phyloP scores from a whole-genome alignment of 2,797 vertebrate species.

The Thalassophryne amazonica region DNA sequence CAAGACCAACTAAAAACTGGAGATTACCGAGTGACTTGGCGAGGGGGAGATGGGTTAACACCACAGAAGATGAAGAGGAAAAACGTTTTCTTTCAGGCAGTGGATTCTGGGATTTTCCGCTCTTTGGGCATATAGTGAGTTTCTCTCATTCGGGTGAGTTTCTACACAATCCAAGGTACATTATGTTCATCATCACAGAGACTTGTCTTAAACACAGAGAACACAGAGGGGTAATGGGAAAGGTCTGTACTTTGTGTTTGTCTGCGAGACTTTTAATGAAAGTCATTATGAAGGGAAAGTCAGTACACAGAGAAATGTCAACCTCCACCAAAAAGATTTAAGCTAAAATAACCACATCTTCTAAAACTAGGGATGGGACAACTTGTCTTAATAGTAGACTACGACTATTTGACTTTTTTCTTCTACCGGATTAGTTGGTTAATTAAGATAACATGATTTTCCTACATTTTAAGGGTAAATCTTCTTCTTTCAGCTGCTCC shows the following conservation, averaged over 20 bases:
- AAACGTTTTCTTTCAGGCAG: constrained; percentile 38
- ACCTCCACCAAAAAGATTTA: too few relatives aligned
- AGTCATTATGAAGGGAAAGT: too few relatives aligned
- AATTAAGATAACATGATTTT: too few relatives aligned
- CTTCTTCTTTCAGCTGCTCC: too few relatives aligned
- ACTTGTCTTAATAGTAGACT: too few relatives aligned
- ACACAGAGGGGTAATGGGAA: constrained; percentile 1
- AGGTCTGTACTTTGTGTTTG: constrained; percentile 37
- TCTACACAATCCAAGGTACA: constrained; percentile 46
- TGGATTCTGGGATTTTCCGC: constrained; percentile 54
- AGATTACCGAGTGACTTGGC: constrained; percentile 47
- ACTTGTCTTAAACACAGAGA: constrained; percentile 36
- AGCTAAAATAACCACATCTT: too few relatives aligned
- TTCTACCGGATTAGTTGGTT: too few relatives aligned
- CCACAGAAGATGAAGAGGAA: constrained; percentile 35
- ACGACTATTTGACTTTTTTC: too few relatives aligned
- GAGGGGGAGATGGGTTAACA: constrained; percentile 48
- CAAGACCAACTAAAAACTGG: constrained; percentile 54
- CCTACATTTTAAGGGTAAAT: too few relatives aligned
- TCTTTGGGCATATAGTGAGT: constrained; percentile 50
- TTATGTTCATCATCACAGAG: constrained; percentile 55
- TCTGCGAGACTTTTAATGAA: constrained; percentile 40
- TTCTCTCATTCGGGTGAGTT: constrained; percentile 46
- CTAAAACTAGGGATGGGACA: too few relatives aligned
- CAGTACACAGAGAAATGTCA: too few relatives aligned